Evolutionary conservation across 2,888 invertebrate species (phyloP), one percentile per base, ranked within the genome.

Genomic region (Chouioia cunea): DNA sequence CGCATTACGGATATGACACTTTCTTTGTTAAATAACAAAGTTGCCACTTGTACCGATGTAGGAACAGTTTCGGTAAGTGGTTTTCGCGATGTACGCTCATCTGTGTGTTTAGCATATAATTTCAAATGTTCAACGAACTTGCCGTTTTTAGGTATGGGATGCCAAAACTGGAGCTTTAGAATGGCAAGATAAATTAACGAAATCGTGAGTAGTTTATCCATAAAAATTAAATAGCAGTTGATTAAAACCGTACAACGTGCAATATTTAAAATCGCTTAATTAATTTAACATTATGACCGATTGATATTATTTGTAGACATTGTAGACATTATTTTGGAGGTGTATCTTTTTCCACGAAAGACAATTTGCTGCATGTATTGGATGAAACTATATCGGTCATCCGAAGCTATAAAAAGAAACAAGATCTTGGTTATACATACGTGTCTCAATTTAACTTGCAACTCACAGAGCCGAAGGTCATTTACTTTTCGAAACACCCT

Each of bases 31-130:
- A 75, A 78, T 44, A 72, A 77, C 27, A 79, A 67, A 46, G 77
- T 85, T 15, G 84, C 80, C 23, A 82, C 78, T 27, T 85, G 83
- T 66, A 83, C 83, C 3, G 52, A 73, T 12, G 72, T 75, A 50
- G 82, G 83, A 54, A 75, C 75, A 2, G 75, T 84, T 65, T 70
- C 69, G 75, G 83, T 84, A 78, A 22, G 70, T 71, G 2, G 36
- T 36, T 36, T 46, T 59, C 22, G n/a, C 4, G 12, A 47, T 14
- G 18, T n/a, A 48, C 4, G 27, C n/a, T 27, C 27, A 36, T 10
- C 6, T 36, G n/a, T n/a, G n/a, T 36, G 36, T 36, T 36, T 36
- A 36, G 1, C 1, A 10, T 36, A 10, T 36, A 43, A 15, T 53
- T 16, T 46, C 2, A 36, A 59, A 50, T 44, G 44, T 64, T n/a